Percentiles rank a stretch among this genome's conserved stretches.
phyloP scores from a whole-genome alignment of 1,140 invertebrate species.

The Drosophila guanche region DNA sequence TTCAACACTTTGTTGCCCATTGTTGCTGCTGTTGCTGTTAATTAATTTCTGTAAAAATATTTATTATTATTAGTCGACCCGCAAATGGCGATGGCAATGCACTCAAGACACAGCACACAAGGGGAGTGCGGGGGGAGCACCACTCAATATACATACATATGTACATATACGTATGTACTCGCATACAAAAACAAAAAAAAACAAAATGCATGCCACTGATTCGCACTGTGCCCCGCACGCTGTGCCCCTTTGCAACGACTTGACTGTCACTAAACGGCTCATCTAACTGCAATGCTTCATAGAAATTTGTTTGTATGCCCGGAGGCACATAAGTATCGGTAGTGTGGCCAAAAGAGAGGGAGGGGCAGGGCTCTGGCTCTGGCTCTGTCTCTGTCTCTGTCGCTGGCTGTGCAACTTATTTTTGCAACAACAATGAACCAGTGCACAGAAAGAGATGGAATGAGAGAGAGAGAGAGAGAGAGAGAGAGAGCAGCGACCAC shows the following conservation, averaged over 20 bases:
- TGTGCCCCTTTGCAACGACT: conserved; percentile 44
- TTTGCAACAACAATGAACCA: conserved; percentile 74
- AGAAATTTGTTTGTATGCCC: conserved; percentile 72
- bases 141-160: conserved; percentile 23
- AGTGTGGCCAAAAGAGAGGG: conserved; percentile 4
- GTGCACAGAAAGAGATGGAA: not conserved
- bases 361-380: conserved; percentile 13
- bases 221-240: conserved; percentile 7
- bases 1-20: conserved; percentile 58
- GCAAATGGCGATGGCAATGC: conserved; percentile 62
- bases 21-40: conserved; percentile 56
- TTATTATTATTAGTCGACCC: conserved; percentile 77
- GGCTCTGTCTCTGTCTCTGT: conserved; percentile 3
- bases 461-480: not conserved
- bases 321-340: conserved; percentile 21
- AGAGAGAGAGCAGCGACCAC: conserved; percentile 8
- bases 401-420: conserved; percentile 62
- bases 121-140: conserved; percentile 5
- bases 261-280: conserved; percentile 81
- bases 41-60: conserved; percentile 80
- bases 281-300: conserved; percentile 83
- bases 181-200: conserved; percentile 3
- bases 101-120: conserved; percentile 21
- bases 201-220: conserved; percentile 58
- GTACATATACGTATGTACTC: not conserved